Base-by-base conservation (phyloP, 92 coral and sea anemone species). In the Ricordea florida region DNA sequence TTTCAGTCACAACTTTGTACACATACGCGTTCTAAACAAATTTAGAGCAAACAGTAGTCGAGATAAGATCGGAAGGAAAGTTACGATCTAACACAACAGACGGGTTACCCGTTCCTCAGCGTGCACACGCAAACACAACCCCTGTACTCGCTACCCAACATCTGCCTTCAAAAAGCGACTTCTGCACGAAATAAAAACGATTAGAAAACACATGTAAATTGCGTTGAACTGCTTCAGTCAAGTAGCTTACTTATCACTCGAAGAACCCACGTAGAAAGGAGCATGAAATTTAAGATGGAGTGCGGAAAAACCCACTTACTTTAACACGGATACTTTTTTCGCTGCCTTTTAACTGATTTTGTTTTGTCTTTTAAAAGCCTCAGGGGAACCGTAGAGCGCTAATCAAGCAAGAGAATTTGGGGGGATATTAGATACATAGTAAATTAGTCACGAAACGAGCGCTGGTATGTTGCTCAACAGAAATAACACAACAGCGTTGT, bases 31-130 rank as follows among this genome's bases (percentile, higher is more conserved):
- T 20, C 28, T 11, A 31, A 55, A 70, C 53, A 53, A 69, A 69
- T 51, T n/a, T 51, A 69, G 32, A 25, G 49, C 76, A 69, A 65
- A 29, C 65, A 40, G 26, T 21, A 56, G 41, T 29, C 6, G 4
- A 51, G 77, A 70, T 70, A 70, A 70, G 65, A 55, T 70, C 77
- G 14, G 17, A 44, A 56, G 41, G 66, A 65, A 70, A 70, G 52
- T 68, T 32, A 49, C 10, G 36, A 36, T n/a, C 18, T 36, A 62
- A 10, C 44, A 66, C 57, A 35, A 41, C 37, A 36, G 51, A 23
- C 76, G 50, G 40, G 26, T 17, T 70, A 55, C 77, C 77, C 40
- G 66, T 30, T 57, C 66, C 14, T 21, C 23, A 31, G 28, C 14
- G 20, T n/a, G n/a, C n/a, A n/a, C n/a, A n/a, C n/a, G n/a, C n/a